Evolutionary conservation across 2,797 vertebrate species (phyloP).

Genomic region (Bradypus variegatus): DNA sequence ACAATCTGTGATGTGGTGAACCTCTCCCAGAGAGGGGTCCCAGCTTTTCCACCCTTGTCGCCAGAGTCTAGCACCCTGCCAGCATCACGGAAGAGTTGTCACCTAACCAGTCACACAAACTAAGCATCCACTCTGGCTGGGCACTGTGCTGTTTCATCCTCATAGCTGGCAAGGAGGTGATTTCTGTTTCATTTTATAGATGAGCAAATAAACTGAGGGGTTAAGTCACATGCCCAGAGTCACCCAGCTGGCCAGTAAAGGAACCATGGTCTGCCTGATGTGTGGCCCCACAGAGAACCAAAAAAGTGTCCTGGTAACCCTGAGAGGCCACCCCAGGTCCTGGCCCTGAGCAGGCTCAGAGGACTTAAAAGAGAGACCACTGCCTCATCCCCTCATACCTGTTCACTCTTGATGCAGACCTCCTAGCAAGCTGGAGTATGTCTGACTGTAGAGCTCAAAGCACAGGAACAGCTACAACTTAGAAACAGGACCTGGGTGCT

Average conservation of each 20-base stretch:
- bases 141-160: background rate
- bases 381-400: background rate
- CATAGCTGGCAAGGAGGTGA: background rate
- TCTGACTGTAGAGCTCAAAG: background rate
- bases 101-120: background rate
- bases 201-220: background rate
- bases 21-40: background rate
- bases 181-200: background rate
- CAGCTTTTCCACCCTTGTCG: background rate
- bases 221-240: background rate
- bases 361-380: background rate
- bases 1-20: background rate
- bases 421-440: background rate
- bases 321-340: background rate
- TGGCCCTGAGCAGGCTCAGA: background rate
- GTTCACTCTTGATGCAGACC: background rate
- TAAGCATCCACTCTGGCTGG: background rate
- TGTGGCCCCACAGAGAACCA: background rate
- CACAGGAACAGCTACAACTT: background rate
- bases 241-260: background rate
- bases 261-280: background rate
- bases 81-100: background rate
- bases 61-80: background rate
- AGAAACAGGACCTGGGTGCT: background rate
- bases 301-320: background rate